A percentile compares a stretch with the other conserved stretches of the same genome.
Conservation (phyloP, 2,797 vertebrate species). For the Acanthurus tractus region DNA sequence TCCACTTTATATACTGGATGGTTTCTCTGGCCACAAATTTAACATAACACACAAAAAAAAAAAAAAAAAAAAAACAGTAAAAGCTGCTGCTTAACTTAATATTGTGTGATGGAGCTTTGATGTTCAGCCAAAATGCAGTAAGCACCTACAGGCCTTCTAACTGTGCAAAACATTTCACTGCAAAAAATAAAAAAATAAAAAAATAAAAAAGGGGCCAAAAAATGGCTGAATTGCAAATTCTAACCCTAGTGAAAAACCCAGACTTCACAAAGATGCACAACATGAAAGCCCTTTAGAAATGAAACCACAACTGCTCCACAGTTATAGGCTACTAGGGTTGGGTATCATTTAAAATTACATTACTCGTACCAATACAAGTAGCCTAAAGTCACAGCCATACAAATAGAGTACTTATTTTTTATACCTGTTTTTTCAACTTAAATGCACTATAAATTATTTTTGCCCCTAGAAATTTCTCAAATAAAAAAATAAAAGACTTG, state of each 20-base stretch:
- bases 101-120: slow-evolving; percentile 11
- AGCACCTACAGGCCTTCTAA: background rate
- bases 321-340: too few species aligned
- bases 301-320: too few species aligned
- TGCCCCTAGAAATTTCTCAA: too few species aligned
- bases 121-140: background rate
- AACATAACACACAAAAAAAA: background rate
- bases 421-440: too few species aligned
- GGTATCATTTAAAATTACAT: too few species aligned
- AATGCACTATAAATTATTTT: too few species aligned
- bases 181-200: background rate
- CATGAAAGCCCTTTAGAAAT: too few species aligned
- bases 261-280: too few species aligned
- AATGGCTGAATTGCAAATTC: background rate
- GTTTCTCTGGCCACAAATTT: background rate
- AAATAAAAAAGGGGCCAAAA: background rate
- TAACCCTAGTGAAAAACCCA: background rate
- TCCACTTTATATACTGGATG: background rate
- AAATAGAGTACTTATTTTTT: too few species aligned
- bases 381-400: too few species aligned
- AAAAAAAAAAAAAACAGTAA: background rate
- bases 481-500: too few species aligned
- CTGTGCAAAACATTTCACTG: background rate
- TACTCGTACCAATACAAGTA: too few species aligned
- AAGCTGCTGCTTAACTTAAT: background rate